phyloP scores from a whole-genome alignment of 2,888 invertebrate genomes.

The Callimorpha dominula region DNA sequence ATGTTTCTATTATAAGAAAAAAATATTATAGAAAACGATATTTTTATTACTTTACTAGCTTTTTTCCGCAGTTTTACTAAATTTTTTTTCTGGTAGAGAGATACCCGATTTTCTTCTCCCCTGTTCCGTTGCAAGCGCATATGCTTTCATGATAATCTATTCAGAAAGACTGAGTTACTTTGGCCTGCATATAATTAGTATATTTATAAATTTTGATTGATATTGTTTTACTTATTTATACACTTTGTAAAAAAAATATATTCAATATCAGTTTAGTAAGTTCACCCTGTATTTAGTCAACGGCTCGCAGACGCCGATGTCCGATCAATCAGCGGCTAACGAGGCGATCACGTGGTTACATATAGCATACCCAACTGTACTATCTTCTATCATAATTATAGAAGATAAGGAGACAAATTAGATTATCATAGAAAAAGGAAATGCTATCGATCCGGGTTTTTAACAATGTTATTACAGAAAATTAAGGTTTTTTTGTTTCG shows the following conservation, averaged over 20 bases:
- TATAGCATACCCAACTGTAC: conserved; percentile 35
- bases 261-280: not conserved
- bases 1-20: too few species aligned
- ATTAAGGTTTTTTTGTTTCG: not conserved
- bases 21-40: too few species aligned
- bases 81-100: too few species aligned
- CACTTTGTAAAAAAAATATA: not conserved
- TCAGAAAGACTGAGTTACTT: too few species aligned
- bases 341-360: conserved; percentile 75
- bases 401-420: conserved; percentile 48
- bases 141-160: too few species aligned
- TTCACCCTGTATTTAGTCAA: conserved; percentile 64
- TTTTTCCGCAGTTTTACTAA: too few species aligned
- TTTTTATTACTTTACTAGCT: too few species aligned
- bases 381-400: conserved; percentile 53
- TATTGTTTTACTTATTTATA: too few species aligned
- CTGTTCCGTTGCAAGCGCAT: too few species aligned
- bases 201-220: too few species aligned
- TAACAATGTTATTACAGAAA: not conserved
- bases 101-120: too few species aligned
- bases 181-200: too few species aligned
- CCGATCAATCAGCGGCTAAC: conserved; percentile 85
- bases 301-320: conserved; percentile 69
- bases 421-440: conserved; percentile 15
- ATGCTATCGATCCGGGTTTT: not conserved